Conservation (phyloP, 2,113 vertebrate genomes). For the Brachionichthys hirsutus region DNA sequence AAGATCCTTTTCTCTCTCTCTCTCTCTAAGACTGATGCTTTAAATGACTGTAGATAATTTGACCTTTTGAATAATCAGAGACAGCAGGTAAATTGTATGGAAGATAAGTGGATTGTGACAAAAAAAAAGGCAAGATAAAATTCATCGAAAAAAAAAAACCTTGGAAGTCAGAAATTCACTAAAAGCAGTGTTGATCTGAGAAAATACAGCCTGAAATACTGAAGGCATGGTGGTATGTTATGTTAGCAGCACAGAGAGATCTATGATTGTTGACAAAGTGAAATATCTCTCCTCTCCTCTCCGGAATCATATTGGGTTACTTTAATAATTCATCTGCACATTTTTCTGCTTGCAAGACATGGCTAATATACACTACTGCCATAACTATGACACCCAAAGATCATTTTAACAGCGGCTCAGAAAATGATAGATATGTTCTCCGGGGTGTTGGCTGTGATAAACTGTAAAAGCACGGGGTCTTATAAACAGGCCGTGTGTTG, state of each 20-base stretch:
- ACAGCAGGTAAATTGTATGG: too few species aligned
- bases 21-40: conserved; percentile 3
- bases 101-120: too few species aligned
- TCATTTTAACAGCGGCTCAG: conserved; percentile 14
- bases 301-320: background rate
- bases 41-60: too few species aligned
- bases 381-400: background rate
- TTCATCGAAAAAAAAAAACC: too few species aligned
- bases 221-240: conserved; percentile 1
- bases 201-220: too few species aligned
- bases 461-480: conserved; percentile 25
- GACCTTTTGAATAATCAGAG: too few species aligned
- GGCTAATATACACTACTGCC: background rate
- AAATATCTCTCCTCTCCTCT: background rate
- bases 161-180: too few species aligned
- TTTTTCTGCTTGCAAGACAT: background rate
- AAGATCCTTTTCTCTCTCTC: conserved; percentile 13
- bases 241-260: background rate
- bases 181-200: too few species aligned
- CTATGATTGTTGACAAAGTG: background rate
- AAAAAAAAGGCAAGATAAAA: too few species aligned
- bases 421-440: conserved; percentile 23
- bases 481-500: conserved; percentile 37
- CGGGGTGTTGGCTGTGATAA: conserved; percentile 33
- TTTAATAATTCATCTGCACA: background rate